Base-by-base conservation (phyloP, 1,140 invertebrate species). In the Sipha flava region DNA sequence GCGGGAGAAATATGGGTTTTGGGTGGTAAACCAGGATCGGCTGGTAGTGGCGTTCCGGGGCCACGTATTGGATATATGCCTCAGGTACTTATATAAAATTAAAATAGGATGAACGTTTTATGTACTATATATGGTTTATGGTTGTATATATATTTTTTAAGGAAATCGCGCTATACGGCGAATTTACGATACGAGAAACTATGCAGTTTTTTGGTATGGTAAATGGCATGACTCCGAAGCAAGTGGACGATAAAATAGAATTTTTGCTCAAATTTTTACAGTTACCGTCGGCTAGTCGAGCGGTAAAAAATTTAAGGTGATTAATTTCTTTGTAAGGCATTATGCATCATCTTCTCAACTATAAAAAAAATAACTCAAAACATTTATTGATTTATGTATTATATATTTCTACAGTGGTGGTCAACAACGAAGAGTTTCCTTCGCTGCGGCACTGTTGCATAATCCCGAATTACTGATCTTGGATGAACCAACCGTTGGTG, bases 151-250 rank as follows among this genome's bases (percentile, higher is more conserved):
- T 0, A 37, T 37, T 54, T 66, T 66, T 37, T 54, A 91, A 97
- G 86, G 96, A 98, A 86, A 94, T 97, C 29, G 96, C 96, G 0
- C 87, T 98, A 0, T 98, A 96, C 85, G 93, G 94, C 1, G 95
- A 98, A 86, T 97, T 98, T 86, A 94, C 95, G 0, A 98, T 98
- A 81, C 90, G 91, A 80, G 97, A 98, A 85, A 98, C 95, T 0
- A 92, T 98, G 90, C 91, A 94, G 88, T 98, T 97, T 85, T 98
- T 98, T 86, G 96, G 96, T n/a, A 94, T 94, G 89, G 93, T 98
- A 82, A 95, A 96, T 84, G 93, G 94, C 77, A 96, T 98, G 94
- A 88, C 89, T 82, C 91, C 91, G 4, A 85, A 88, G 34, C 91
- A 94, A 85, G 94, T 97, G 79, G 87, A 90, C 23, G 91, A 94